Evolutionary conservation across 2,888 invertebrate genomes (phyloP).

Genomic region (Calliscelio sp.): DNA sequence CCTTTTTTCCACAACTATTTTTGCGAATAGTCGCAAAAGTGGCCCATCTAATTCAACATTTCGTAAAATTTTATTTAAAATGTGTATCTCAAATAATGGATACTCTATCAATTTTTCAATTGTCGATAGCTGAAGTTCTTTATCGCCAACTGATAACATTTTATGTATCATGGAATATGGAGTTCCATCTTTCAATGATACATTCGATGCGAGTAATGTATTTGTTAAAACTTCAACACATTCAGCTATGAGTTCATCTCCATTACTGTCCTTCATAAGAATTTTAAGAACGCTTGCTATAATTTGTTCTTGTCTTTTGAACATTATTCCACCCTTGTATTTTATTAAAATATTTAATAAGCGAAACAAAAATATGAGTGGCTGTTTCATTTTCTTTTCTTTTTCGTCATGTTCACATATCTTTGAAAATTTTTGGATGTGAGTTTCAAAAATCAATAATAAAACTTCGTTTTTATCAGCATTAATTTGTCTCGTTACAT

Average conservation of each 20-base stretch:
- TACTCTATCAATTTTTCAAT: conserved; percentile 89
- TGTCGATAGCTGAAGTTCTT: conserved; percentile 88
- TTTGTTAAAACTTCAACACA: conserved; percentile 78
- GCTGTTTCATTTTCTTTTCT: conserved; percentile 63
- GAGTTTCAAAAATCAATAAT: conserved; percentile 88
- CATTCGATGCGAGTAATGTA: conserved; percentile 86
- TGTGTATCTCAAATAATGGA: conserved; percentile 90
- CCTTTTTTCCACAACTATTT: conserved; percentile 90
- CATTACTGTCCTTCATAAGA: conserved; percentile 75
- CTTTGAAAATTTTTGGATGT: conserved; percentile 82
- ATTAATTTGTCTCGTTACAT: conserved; percentile 89
- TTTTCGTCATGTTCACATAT: conserved; percentile 75
- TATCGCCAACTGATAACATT: conserved; percentile 87
- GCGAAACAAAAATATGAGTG: conserved; percentile 85
- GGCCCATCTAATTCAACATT: conserved; percentile 87
- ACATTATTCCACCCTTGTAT: conserved; percentile 89
- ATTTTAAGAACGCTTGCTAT: conserved; percentile 86
- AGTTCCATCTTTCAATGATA: conserved; percentile 91
- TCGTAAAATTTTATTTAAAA: conserved; percentile 90
- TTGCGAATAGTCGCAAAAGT: conserved; percentile 88
- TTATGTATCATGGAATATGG: conserved; percentile 90
- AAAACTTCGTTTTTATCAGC: conserved; percentile 89
- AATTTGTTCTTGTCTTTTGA: conserved; percentile 88
- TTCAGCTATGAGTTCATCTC: conserved; percentile 74
- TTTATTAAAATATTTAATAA: conserved; percentile 87